Base-by-base conservation (phyloP, 2,888 invertebrate species). In the Empis livida region DNA sequence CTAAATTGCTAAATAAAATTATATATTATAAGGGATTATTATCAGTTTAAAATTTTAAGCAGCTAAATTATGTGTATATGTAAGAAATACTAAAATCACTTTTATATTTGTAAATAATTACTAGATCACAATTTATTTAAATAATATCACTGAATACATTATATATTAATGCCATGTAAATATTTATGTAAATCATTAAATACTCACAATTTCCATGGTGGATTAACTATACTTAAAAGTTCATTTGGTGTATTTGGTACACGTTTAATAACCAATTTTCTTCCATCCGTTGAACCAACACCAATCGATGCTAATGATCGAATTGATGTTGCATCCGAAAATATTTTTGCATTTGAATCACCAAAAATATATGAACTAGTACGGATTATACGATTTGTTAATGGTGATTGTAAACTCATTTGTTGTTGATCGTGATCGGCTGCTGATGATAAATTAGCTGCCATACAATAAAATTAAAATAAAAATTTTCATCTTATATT, bases 281-380 rank as follows among this genome's bases (percentile, higher is more conserved):
- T 78, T 42, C 90, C 90, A 70, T 90, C 89, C 39, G 89, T 89
- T 53, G 88, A 89, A 31, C 90, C 90, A 79, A 90, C 83, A 44
- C 88, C 88, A 56, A 89, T 86, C 44, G 88, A 87, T 48, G 87
- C 85, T 58, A 87, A 76, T 42, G 87, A 87, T 53, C 84, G 74
- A 53, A 86, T 78, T 31, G 86, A 86, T 31, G 80, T 79, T 42
- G 80, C 81, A 71, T 85, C 85, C 45, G 75, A 72, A 56, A 69
- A 72, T 53, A 73, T 67, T 53, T 63, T 65, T 23, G 23, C 27
- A n/a, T 13, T 13, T 35, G 35, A 35, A n/a, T 23, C 84, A 47
- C 77, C 74, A 59, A 78, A 78, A 51, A 79, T 74, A 56, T 71
- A 71, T 52, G 75, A 74, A 58, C 68, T 69, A 23, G 63, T 57